Conservation (phyloP, 2,113 vertebrate genomes). For the Pseudonaja textilis region DNA sequence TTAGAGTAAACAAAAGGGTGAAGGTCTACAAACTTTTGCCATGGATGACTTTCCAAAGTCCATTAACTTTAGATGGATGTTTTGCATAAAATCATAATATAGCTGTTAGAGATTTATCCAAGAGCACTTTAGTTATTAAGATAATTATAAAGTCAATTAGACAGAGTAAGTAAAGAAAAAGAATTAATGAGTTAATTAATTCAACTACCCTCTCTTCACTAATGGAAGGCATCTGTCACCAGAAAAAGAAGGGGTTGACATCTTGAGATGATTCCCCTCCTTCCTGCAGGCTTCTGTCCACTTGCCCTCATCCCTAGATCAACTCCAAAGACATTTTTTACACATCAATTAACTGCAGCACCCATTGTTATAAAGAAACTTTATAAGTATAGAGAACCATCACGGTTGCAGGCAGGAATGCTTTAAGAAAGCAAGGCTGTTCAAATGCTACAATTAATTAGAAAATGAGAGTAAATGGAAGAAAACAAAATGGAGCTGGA, state of each 20-base stretch:
- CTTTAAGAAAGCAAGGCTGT: background rate
- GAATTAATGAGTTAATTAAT: background rate
- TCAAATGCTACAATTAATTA: background rate
- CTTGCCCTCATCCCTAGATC: background rate
- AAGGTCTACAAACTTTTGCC: background rate
- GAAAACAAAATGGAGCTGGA: background rate
- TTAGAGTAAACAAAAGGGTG: background rate
- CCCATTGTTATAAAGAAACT: background rate
- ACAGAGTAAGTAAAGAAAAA: background rate
- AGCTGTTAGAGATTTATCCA: background rate
- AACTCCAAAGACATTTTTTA: background rate
- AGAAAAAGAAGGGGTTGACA: background rate
- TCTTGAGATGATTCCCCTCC: background rate
- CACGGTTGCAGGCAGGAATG: background rate
- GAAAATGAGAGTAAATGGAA: background rate
- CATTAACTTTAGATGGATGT: background rate
- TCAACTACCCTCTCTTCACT: background rate
- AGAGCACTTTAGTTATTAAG: background rate
- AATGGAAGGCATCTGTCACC: background rate
- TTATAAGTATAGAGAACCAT: background rate
- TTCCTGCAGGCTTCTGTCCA: background rate
- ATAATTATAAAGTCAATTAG: background rate
- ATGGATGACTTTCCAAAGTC: background rate
- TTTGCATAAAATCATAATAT: slow-evolving; percentile 7
- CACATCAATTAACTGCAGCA: background rate